Evolutionary conservation across 2,888 invertebrate genomes (phyloP).

Genomic region (Dascillus cervinus): DNA sequence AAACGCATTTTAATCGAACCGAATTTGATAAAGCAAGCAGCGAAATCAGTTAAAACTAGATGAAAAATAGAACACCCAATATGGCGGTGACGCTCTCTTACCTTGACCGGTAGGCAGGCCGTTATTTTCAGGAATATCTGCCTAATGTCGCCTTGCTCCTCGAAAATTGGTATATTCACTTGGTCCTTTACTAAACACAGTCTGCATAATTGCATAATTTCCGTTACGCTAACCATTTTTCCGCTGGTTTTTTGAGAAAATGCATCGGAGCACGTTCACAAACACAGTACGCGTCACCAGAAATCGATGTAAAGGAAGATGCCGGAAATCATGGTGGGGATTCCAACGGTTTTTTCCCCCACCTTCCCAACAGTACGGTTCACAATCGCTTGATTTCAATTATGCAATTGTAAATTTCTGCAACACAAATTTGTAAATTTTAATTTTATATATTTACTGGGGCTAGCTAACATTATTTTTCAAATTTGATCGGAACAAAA

Average conservation of each 20-base stretch:
- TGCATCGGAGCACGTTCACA: constrained; percentile 5
- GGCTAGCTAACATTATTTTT: no score
- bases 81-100: constrained; percentile 42
- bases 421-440: no score
- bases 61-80: constrained; percentile 15
- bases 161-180: constrained; percentile 63
- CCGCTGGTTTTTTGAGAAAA: constrained; percentile 5
- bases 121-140: constrained; percentile 61
- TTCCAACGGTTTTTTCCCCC: background rate
- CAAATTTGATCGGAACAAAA: no score
- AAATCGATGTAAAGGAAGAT: constrained; percentile 9
- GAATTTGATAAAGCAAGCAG: no score
- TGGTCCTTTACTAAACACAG: constrained; percentile 42
- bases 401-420: no score
- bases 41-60: no score
- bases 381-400: no score
- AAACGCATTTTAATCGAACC: no score
- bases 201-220: constrained; percentile 40
- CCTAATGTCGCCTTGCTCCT: constrained; percentile 54
- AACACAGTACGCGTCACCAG: constrained; percentile 6
- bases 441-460: no score
- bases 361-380: background rate
- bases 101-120: constrained; percentile 67
- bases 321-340: constrained; percentile 8
- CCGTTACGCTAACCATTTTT: constrained; percentile 38